phyloP scores from a whole-genome alignment of 2,888 invertebrate species.

The Malthinus seriepunctatus region DNA sequence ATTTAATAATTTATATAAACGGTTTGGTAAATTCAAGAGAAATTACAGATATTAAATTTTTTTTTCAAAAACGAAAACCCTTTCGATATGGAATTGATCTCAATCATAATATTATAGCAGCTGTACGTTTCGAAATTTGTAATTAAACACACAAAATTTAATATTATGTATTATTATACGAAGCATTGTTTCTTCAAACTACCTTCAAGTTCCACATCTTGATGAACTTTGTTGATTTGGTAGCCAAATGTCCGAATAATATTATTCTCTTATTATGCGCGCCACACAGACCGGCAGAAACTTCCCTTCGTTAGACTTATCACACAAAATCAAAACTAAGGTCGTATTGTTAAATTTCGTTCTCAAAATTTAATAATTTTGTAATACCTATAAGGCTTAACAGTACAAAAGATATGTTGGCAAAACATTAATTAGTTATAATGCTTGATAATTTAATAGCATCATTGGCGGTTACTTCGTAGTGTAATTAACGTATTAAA shows the following conservation, averaged over 20 bases:
- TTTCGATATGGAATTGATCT: constrained; percentile 17
- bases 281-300: too few species aligned
- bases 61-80: not conserved
- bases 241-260: constrained; percentile 38
- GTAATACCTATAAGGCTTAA: not conserved
- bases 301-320: too few species aligned
- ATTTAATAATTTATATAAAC: constrained; percentile 3
- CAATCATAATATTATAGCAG: too few species aligned
- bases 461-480: constrained; percentile 50
- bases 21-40: too few species aligned
- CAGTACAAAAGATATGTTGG: not conserved
- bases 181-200: too few species aligned
- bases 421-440: constrained; percentile 37
- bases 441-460: constrained; percentile 52
- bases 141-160: too few species aligned
- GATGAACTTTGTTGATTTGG: constrained; percentile 35
- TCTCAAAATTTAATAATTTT: too few species aligned
- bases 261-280: constrained; percentile 26
- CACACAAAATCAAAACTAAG: too few species aligned
- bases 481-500: constrained; percentile 52
- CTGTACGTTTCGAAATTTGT: too few species aligned
- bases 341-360: too few species aligned
- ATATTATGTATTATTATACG: too few species aligned
- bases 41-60: not conserved
- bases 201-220: constrained; percentile 37